These are phyloP conservation scores for Drosophila serrata DNA, from an alignment of 1,140 invertebrate species.

Conservation along the genomic window DNA sequence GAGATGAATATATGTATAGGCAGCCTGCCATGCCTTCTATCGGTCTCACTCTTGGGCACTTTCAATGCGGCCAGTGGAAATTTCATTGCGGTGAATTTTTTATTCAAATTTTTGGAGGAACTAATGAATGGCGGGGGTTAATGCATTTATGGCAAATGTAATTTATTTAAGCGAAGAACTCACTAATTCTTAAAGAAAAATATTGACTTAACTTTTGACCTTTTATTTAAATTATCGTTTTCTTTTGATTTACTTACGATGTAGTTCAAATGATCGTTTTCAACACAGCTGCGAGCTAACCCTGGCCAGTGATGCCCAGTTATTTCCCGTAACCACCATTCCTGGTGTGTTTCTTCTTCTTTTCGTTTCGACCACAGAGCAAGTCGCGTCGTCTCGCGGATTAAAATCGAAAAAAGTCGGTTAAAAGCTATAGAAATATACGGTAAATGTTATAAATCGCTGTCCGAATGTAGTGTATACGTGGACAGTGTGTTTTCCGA, in stretches of 20 bases:
- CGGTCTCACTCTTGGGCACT: too few species aligned
- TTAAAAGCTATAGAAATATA: background rate
- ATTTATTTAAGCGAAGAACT: too few species aligned
- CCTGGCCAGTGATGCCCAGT: background rate
- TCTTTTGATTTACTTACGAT: background rate
- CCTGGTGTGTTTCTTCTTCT: background rate
- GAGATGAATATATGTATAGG: too few species aligned
- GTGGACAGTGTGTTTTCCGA: background rate
- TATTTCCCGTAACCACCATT: background rate
- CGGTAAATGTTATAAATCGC: background rate
- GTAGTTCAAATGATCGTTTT: background rate
- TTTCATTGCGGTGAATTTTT: too few species aligned
- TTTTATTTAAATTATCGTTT: background rate
- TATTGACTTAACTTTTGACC: too few species aligned
- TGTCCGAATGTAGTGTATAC: background rate
- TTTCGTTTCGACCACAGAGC: background rate
- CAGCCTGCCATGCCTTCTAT: too few species aligned
- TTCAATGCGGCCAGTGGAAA: too few species aligned
- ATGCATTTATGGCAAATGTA: too few species aligned
- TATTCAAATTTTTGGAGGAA: too few species aligned
- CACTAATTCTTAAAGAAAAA: too few species aligned
- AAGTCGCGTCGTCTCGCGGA: background rate
- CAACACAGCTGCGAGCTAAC: background rate
- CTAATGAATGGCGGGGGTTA: too few species aligned
- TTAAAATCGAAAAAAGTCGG: background rate